Conservation (phyloP, 2,888 invertebrate species). For the Pasiphila rectangulata region DNA sequence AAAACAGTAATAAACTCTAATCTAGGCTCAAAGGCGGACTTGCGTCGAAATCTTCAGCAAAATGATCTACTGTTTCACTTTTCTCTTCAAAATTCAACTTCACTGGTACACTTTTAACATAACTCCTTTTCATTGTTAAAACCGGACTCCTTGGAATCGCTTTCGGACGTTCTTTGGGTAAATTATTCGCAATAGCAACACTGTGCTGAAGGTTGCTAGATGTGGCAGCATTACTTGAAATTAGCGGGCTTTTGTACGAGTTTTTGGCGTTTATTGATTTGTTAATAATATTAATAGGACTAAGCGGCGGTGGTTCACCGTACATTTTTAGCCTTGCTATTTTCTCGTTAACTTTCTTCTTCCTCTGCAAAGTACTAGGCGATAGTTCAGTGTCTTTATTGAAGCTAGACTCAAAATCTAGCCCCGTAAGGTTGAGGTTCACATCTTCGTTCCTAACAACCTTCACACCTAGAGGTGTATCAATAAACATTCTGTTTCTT, state of each 20-base stretch:
- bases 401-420: constrained; percentile 73
- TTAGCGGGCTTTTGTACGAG: constrained; percentile 64
- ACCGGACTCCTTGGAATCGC: constrained; percentile 44
- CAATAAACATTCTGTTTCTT: constrained; percentile 55
- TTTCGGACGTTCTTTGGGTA: constrained; percentile 33
- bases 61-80: constrained; percentile 49
- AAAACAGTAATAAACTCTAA: constrained; percentile 31
- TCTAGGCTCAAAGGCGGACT: constrained; percentile 73
- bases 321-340: constrained; percentile 77
- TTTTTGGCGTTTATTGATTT: constrained; percentile 56
- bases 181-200: constrained; percentile 35
- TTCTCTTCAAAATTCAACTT: constrained; percentile 45
- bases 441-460: constrained; percentile 36
- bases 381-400: constrained; percentile 54
- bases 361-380: constrained; percentile 50
- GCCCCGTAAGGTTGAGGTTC: constrained; percentile 60
- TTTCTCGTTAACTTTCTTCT: constrained; percentile 58
- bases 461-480: constrained; percentile 49
- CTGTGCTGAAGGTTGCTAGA: constrained; percentile 1
- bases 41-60: constrained; percentile 65
- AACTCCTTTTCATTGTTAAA: constrained; percentile 46
- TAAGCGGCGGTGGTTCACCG: constrained; percentile 79
- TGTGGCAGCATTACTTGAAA: constrained; percentile 30
- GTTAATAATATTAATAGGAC: constrained; percentile 68
- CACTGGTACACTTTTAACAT: constrained; percentile 49